Evolutionary conservation across 2,888 invertebrate species (phyloP).

Genomic region (Chymomyza fuscimana): DNA sequence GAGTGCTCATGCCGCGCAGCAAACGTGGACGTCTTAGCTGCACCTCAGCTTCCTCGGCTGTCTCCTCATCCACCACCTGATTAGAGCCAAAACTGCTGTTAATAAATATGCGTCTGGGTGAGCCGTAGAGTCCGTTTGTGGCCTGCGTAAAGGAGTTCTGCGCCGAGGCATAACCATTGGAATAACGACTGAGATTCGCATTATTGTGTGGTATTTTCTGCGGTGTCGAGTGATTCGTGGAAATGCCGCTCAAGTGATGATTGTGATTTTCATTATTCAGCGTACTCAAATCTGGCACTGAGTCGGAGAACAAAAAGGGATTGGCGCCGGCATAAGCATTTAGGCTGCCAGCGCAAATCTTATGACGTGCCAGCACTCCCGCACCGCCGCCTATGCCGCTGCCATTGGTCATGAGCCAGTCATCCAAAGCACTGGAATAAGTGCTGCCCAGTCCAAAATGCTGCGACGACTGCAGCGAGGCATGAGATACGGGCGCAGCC

Average conservation of each 20-base stretch:
- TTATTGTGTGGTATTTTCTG: slow-evolving; percentile 78
- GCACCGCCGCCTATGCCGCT: slow-evolving; percentile 71
- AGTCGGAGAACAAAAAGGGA: slow-evolving; percentile 79
- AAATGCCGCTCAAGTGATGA: slow-evolving; percentile 74
- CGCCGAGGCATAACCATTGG: slow-evolving; percentile 76
- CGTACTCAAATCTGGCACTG: slow-evolving; percentile 79
- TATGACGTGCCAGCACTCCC: slow-evolving; percentile 80
- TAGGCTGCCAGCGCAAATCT: slow-evolving; percentile 77
- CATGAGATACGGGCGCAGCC: slow-evolving; percentile 79
- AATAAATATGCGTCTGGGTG: slow-evolving; percentile 77
- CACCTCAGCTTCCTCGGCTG: slow-evolving; percentile 76
- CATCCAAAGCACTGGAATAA: slow-evolving; percentile 81
- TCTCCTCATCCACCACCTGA: slow-evolving; percentile 78
- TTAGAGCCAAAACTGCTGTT: slow-evolving; percentile 78
- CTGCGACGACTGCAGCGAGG: slow-evolving; percentile 77
- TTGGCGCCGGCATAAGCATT: slow-evolving; percentile 77
- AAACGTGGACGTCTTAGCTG: slow-evolving; percentile 76
- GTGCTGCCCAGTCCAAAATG: slow-evolving; percentile 79
- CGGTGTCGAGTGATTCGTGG: slow-evolving; percentile 79
- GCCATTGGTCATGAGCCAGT: slow-evolving; percentile 81
- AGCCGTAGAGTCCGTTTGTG: slow-evolving; percentile 69
- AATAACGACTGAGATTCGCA: slow-evolving; percentile 75
- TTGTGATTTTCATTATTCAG: slow-evolving; percentile 78
- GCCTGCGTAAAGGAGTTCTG: slow-evolving; percentile 77
- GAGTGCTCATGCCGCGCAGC: slow-evolving; percentile 67